These are phyloP conservation scores for Pseudomyrmex pallidus DNA, from an alignment of 1,140 invertebrate species.

Conservation along the genomic window DNA sequence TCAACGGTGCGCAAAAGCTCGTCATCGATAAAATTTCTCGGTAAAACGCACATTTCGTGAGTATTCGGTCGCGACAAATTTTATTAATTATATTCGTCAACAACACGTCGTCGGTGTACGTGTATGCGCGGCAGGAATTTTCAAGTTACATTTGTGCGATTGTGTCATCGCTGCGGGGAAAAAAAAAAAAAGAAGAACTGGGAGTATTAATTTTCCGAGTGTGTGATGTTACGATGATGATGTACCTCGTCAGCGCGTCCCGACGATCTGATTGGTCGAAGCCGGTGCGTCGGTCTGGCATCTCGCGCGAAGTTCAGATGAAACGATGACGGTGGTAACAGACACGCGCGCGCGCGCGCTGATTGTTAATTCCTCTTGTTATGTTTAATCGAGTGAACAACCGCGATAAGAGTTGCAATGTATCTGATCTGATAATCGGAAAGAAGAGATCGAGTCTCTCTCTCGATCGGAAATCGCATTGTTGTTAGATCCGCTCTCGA, in stretches of 20 bases:
- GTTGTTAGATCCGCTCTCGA: background rate
- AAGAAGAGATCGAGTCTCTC: background rate
- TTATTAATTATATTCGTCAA: background rate
- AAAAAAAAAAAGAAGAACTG: no score
- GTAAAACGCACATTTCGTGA: slow-evolving; percentile 3
- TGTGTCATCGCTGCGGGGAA: background rate
- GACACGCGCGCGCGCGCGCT: background rate
- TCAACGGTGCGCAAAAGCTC: slow-evolving; percentile 14
- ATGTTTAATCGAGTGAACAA: slow-evolving; percentile 49
- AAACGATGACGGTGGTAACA: background rate
- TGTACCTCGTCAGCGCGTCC: background rate
- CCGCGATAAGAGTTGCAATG: slow-evolving; percentile 30
- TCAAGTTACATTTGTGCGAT: background rate
- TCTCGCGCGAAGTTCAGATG: slow-evolving; percentile 32
- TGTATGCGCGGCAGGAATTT: background rate
- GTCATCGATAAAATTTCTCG: slow-evolving; percentile 18
- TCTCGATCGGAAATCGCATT: background rate
- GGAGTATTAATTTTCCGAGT: slow-evolving; percentile 17
- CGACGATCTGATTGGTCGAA: slow-evolving; percentile 12
- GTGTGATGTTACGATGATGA: slow-evolving; percentile 2
- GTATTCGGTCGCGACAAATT: slow-evolving; percentile 13
- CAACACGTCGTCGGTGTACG: background rate
- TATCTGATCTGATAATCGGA: slow-evolving; percentile 33
- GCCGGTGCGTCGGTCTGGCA: slow-evolving; percentile 33
- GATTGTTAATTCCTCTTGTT: slow-evolving; percentile 42